These are phyloP conservation scores for Gobio gobio DNA, from an alignment of 2,113 vertebrate species.

Conservation along the genomic window DNA sequence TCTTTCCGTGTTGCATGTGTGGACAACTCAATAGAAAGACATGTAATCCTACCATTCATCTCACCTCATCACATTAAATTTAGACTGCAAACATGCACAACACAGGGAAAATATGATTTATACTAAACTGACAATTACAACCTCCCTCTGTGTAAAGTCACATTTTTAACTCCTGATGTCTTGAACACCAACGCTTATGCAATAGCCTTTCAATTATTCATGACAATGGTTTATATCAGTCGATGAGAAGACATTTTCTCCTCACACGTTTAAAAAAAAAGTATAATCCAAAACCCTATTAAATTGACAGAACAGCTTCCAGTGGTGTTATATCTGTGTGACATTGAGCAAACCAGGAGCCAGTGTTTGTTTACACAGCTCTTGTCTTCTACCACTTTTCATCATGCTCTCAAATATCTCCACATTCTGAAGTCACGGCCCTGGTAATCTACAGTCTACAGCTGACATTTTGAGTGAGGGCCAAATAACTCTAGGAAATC, in stretches of 20 bases:
- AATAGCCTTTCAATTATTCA: constrained; percentile 56
- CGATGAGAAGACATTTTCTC: constrained; percentile 43
- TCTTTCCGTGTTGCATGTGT: no score
- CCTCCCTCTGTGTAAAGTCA: neutral
- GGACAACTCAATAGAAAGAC: neutral
- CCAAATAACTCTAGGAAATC: constrained; percentile 27
- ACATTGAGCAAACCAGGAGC: constrained; percentile 23
- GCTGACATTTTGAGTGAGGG: constrained; percentile 15
- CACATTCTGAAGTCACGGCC: neutral
- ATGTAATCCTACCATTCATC: neutral
- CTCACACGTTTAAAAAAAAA: constrained; percentile 48
- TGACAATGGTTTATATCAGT: constrained; percentile 32
- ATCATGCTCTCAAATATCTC: constrained; percentile 20
- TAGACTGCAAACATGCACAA: neutral
- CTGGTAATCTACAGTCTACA: constrained; percentile 24
- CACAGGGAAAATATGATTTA: neutral
- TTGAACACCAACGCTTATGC: constrained; percentile 53
- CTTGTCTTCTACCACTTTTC: constrained; percentile 23
- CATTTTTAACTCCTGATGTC: neutral
- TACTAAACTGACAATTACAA: constrained; percentile 15
- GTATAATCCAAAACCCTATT: constrained; percentile 35
- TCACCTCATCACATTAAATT: neutral
- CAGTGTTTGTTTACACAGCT: constrained; percentile 24
- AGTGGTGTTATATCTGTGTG: constrained; percentile 7
- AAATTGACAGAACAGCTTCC: constrained; percentile 44